phyloP scores from a whole-genome alignment of 2,797 vertebrate genomes.

The Cyprinella venusta region DNA sequence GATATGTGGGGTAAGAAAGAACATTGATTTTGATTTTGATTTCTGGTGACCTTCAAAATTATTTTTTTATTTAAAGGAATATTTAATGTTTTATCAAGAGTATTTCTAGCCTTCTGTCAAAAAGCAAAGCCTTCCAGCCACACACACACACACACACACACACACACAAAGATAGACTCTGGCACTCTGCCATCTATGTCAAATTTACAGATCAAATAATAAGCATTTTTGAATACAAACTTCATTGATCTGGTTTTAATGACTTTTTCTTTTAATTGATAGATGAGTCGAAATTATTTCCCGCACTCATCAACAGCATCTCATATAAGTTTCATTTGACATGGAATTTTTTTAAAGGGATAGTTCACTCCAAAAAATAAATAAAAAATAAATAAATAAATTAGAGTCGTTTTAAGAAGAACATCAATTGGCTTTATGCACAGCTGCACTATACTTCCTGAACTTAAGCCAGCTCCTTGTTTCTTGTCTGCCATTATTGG shows the following conservation, averaged over 20 bases:
- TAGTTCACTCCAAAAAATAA: neutral
- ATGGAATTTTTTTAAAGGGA: neutral
- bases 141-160: too few relatives aligned
- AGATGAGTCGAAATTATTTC: neutral
- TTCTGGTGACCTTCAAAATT: neutral
- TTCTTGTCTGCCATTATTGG: too few relatives aligned
- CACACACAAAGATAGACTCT: neutral
- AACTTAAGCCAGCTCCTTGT: too few relatives aligned
- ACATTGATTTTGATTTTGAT: neutral
- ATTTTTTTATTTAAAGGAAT: conserved; percentile 14
- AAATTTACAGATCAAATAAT: neutral
- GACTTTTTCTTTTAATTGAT: too few relatives aligned
- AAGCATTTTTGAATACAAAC: too few relatives aligned
- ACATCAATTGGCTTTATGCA: too few relatives aligned
- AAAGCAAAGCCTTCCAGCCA: too few relatives aligned
- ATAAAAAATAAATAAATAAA: neutral
- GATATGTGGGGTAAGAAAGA: neutral
- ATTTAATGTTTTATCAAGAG: too few relatives aligned
- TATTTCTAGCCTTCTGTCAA: too few relatives aligned
- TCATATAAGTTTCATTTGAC: neutral
- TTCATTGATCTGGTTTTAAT: neutral
- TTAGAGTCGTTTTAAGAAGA: neutral
- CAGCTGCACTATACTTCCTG: too few relatives aligned
- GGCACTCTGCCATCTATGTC: neutral
- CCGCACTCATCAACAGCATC: neutral